These are phyloP conservation scores for Halichoeres trimaculatus DNA, from an alignment of 2,113 vertebrate species.

Conservation along the genomic window DNA sequence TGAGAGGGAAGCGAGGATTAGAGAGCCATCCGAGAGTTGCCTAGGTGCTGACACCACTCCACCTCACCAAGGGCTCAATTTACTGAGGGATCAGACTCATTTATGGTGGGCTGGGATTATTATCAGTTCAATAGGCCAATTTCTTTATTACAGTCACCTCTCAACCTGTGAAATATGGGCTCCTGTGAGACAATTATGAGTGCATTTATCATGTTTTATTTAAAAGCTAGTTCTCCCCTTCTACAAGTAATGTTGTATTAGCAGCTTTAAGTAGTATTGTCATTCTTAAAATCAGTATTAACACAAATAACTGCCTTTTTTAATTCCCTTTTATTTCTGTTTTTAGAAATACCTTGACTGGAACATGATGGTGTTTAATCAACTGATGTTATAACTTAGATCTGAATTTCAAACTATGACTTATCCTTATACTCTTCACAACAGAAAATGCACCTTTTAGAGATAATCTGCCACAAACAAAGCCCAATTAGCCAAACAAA, in stretches of 20 bases:
- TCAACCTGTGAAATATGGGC: constrained; percentile 74
- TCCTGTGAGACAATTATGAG: constrained; percentile 70
- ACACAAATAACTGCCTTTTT: not conserved
- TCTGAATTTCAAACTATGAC: too few relatives aligned
- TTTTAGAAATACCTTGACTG: not conserved
- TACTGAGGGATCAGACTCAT: constrained; percentile 84
- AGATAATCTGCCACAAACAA: too few relatives aligned
- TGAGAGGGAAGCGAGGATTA: constrained; percentile 82
- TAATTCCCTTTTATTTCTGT: too few relatives aligned
- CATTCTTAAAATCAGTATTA: not conserved
- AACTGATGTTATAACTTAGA: not conserved
- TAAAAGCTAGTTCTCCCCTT: constrained; percentile 35
- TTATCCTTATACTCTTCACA: too few relatives aligned
- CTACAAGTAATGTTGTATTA: constrained; percentile 40
- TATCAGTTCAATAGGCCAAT: constrained; percentile 81
- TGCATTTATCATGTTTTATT: constrained; percentile 47
- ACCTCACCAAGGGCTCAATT: constrained; percentile 82
- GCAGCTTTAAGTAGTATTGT: not conserved
- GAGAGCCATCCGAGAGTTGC: constrained; percentile 81
- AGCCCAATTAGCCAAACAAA: too few relatives aligned
- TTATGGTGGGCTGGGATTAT: constrained; percentile 82
- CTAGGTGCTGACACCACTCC: constrained; percentile 86
- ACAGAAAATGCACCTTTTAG: too few relatives aligned
- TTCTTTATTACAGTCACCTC: constrained; percentile 77
- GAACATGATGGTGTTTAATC: not conserved